Base-by-base conservation (phyloP, 2,113 vertebrate genomes). In the human region DNA sequence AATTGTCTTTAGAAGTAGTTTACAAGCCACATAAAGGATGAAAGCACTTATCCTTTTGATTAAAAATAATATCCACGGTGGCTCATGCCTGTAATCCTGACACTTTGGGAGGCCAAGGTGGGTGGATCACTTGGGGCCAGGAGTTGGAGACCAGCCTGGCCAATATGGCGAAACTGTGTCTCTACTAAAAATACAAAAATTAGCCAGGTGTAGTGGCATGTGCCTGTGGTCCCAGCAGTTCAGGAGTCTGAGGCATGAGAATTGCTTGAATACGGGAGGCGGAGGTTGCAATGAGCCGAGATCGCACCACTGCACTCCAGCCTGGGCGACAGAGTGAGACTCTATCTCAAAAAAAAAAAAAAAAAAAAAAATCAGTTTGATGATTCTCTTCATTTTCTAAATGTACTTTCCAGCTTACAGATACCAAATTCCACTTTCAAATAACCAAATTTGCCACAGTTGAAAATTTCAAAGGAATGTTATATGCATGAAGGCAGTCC, bases 391-490 rank as follows among this genome's bases (percentile, higher is more conserved):
- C 88, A 45, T 95, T 96, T 94, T 90, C 35, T 32, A 79, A 92
- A 70, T 70, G 68, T 45, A 84, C 45, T 82, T 82, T 94, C 27
- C 43, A 86, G 45, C 78, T 35, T 72, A 50, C 18, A 94, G 48
- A 48, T 52, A 88, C 3, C 40, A 95, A 83, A 94, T 96, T 92
- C 20, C 6, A 72, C 72, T 95, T 95, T 96, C 75, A 96, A 90
- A 96, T 80, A 89, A 52, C 83, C 68, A 81, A 82, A 93, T 95
- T 96, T 93, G 61, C 90, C 32, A 76, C 64, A 76, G 79, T 43
- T 97, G 80, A 92, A 96, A 79, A 59, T 84, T 90, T 96, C 90
- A 78, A 92, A 95, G 93, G 87, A 89, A 87, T 72, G 13, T 78
- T 80, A n/a, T 32, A 82, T 89, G 17, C 10, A 57, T 72, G 70